Evolutionary conservation across 1,140 invertebrate species (phyloP), one percentile per base, ranked within the genome.

Genomic region (Monomorium pharaonis): DNA sequence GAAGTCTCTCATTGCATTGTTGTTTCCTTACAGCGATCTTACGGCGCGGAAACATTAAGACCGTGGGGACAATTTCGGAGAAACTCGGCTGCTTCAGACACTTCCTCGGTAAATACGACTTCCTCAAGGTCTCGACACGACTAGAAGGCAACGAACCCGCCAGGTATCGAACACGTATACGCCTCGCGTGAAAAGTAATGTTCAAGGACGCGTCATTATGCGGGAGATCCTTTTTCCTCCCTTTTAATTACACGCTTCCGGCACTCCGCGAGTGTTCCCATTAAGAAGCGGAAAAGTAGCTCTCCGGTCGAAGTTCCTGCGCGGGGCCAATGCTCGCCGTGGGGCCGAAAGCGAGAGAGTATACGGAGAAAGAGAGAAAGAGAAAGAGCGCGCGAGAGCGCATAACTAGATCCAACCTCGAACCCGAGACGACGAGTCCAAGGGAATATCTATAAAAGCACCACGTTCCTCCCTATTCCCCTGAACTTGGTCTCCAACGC

Each of bases 241-340:
- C 47, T 93, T 94, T 94, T 94, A 94, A 94, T 95, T 93, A 92
- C 92, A 89, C 91, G 88, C 92, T 94, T 94, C 92, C 93, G 93
- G 90, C 88, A 86, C 27, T 75, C 51, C 87, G 44, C 69, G 62
- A 86, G 83, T 72, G 88, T 94, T 91, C 92, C 89, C 92, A 92
- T 92, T 87, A 87, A 87, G 67, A 72, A 78, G 30, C 81, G 88
- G 86, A 87, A 77, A 72, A 80, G 69, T 86, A 88, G 86, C 85
- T 72, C 78, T 42, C 37, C 3, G 78, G 84, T 81, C 67, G 77
- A 91, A 90, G 92, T 92, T 92, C 91, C 90, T 86, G 86, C 90
- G 89, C 90, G 89, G 77, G 89, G 83, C 86, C 84, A 84, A 85
- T 76, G 85, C 75, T 89, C 72, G 74, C 78, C 70, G 76, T 74